Base-by-base conservation (phyloP, 2,888 invertebrate genomes). In the Campoletis raptor region DNA sequence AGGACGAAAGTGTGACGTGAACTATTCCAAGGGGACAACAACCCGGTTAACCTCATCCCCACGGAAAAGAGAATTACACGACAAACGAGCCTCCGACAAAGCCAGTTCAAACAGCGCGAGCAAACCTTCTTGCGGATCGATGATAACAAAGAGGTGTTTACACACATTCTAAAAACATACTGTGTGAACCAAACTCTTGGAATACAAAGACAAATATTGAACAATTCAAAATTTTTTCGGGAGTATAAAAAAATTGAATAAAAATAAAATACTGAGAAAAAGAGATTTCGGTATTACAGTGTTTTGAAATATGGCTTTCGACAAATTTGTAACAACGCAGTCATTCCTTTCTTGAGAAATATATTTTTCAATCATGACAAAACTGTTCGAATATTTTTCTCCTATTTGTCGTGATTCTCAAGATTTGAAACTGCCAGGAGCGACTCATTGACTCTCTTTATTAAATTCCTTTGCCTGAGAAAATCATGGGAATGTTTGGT, bases 1-100 rank as follows among this genome's bases (percentile, higher is more conserved):
- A 57, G 30, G 18, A 70, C 24, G 48, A 64, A 76, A 80, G 80
- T 79, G 73, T 69, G 70, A 69, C 30, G 52, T 48, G 70, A 42
- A 66, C 74, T 66, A 83, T 70, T 61, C 57, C 79, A 30, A 54
- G 64, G 74, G 69, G 82, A 85, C 69, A 79, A 82, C 74, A 79
- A 82, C 69, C 73, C 42, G 74, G 81, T 85, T 85, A 81, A 81
- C 78, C 78, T 70, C 37, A 30, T 30, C 57, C 42, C 30, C 12
- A 42, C n/a, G 45, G 70, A 70, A 57, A 36, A 73, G 76, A 54
- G 85, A 82, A 83, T 85, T 83, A 82, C 79, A 83, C 76, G 70
- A 18, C 70, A 85, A 76, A 80, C 85, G 74, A 83, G 64, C 36
- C 79, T 80, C 70, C 80, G 76, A 85, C 85, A 85, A 83, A 74